Evolutionary conservation across 2,113 vertebrate species (phyloP).

Genomic region (Channa argus): DNA sequence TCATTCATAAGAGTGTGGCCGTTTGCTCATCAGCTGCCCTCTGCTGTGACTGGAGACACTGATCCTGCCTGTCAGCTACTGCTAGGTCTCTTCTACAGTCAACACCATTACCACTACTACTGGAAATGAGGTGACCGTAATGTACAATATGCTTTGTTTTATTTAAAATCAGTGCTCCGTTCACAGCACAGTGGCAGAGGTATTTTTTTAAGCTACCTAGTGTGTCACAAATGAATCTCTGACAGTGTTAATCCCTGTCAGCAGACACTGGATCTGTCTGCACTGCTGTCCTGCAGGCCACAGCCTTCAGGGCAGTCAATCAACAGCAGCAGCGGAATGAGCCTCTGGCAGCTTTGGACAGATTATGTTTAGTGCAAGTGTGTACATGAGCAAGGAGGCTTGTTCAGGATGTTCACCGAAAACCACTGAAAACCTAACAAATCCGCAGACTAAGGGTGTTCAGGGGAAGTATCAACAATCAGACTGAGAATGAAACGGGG

Average conservation of each 20-base stretch:
- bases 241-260: slow-evolving; percentile 48
- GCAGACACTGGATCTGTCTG: slow-evolving; percentile 56
- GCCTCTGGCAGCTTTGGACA: not conserved
- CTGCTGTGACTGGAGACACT: slow-evolving; percentile 53
- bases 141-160: not conserved
- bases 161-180: not conserved
- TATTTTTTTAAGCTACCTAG: slow-evolving; percentile 35
- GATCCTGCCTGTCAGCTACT: slow-evolving; percentile 70
- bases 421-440: not conserved
- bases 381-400: not conserved
- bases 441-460: not conserved
- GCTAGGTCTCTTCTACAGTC: slow-evolving; percentile 20
- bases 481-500: not conserved
- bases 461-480: not conserved
- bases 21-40: slow-evolving; percentile 66
- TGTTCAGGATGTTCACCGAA: slow-evolving; percentile 1
- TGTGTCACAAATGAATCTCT: slow-evolving; percentile 46
- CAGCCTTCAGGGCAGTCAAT: slow-evolving; percentile 34
- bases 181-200: not conserved
- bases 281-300: slow-evolving; percentile 36
- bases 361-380: not conserved
- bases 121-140: not conserved
- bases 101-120: not conserved
- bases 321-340: slow-evolving; percentile 37
- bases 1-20: slow-evolving; percentile 67